Evolutionary conservation across 2,797 vertebrate species (phyloP).

Genomic region (Nannoperca australis): DNA sequence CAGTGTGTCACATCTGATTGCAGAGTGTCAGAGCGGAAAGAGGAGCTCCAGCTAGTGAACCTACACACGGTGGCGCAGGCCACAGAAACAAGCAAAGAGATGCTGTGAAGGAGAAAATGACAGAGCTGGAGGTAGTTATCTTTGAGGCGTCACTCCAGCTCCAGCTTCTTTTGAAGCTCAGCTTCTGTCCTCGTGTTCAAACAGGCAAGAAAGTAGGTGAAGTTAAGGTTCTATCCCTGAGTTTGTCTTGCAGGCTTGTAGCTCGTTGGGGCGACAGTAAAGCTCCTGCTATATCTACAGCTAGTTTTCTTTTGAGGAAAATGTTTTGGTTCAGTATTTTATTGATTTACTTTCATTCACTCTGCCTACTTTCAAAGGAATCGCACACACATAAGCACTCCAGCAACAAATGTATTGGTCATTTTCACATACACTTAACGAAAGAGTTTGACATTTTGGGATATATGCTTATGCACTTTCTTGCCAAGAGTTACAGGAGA

Average conservation of each 20-base stretch:
- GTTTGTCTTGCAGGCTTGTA: constrained; percentile 52
- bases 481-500: background rate
- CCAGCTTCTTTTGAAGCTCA: constrained; percentile 62
- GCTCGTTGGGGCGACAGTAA: constrained; percentile 15
- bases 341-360: background rate
- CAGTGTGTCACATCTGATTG: constrained; percentile 76
- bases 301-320: constrained; percentile 21
- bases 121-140: constrained; percentile 71
- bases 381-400: background rate
- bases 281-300: constrained; percentile 24
- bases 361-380: background rate
- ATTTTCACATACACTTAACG: constrained; percentile 6
- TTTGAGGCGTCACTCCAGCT: constrained; percentile 64
- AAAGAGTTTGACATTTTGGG: background rate
- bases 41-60: constrained; percentile 49
- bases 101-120: constrained; percentile 56
- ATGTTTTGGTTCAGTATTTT: background rate
- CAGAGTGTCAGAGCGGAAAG: constrained; percentile 70
- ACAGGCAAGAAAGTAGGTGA: constrained; percentile 46
- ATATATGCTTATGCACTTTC: background rate
- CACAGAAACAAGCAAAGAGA: constrained; percentile 49
- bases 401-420: background rate
- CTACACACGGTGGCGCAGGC: constrained; percentile 11
- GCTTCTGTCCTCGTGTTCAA: constrained; percentile 67
- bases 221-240: constrained; percentile 20